Percentiles rank a stretch among this genome's conserved stretches.
Evolutionary conservation across 2,113 vertebrate genomes (phyloP).

Genomic region (Neotoma lepida): DNA sequence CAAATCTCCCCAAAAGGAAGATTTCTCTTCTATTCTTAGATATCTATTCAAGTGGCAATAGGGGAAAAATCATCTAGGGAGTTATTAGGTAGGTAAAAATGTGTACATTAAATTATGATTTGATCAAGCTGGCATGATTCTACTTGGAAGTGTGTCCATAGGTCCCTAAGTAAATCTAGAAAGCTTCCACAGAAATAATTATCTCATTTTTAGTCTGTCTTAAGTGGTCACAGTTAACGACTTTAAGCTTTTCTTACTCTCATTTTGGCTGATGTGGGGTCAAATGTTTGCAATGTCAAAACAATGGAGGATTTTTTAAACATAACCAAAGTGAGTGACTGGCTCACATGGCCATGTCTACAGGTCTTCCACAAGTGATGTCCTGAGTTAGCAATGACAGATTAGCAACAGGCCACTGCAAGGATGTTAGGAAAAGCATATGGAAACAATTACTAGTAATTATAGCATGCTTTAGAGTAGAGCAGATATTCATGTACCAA

Average conservation of each 20-base stretch:
- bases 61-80: not conserved
- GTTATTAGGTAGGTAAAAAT: constrained; percentile 5
- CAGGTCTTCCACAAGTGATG: not conserved
- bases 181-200: not conserved
- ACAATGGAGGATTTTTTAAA: not conserved
- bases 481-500: not conserved
- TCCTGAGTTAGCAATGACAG: not conserved
- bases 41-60: not conserved
- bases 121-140: not conserved
- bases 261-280: not conserved
- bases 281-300: constrained; percentile 35
- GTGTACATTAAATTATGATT: constrained; percentile 35
- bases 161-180: not conserved
- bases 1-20: not conserved
- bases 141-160: not conserved
- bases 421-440: constrained; percentile 5
- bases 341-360: not conserved
- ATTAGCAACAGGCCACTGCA: not conserved
- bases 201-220: constrained; percentile 24
- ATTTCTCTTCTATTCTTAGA: constrained; percentile 3
- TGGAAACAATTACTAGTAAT: constrained; percentile 40
- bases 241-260: not conserved
- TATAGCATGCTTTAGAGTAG: constrained; percentile 38
- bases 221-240: constrained; percentile 13
- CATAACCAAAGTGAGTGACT: not conserved